Evolutionary conservation across 2,797 vertebrate genomes (phyloP), one percentile per base, ranked within the genome.

Genomic region (Mormyrus hasselquistii): DNA sequence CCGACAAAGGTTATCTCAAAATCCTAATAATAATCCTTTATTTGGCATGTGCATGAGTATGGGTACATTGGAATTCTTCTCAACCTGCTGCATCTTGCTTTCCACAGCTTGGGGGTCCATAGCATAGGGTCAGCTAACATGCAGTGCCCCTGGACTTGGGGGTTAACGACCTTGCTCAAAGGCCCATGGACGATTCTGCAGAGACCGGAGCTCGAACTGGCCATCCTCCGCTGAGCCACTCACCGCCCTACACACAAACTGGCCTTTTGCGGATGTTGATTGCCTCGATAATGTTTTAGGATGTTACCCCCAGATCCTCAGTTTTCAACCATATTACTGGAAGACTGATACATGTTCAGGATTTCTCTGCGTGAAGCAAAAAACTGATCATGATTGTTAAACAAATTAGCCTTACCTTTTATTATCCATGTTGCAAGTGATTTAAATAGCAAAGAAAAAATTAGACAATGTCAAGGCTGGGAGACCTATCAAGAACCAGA

Each of bases 351-450:
- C 38, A 79, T 79, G 73, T 79, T 44, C 41, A 44, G 38, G 73
- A n/a, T 79, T 79, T 79, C 16, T 44, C 38, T 79, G 73, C 73
- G 19, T 16, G 41, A 79, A 79, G 19, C 38, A 16, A 76, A 41
- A 34, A 14, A 44, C 8, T n/a, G 38, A 79, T 44, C 73, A 79
- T 44, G 14, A n/a, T 47, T n/a, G 44, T 76, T 44, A n/a, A 79
- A 79, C 38, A 41, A 79, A 44, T 79, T 79, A 79, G 73, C 73
- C 73, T 79, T 79, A 79, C 73, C 73, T 79, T 79, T 79, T 79
- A 47, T 47, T 19, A 44, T 79, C 73, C 41, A 47, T 41, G 16
- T 8, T 79, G 73, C 16, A 41, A 79, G 73, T 9, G 41, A 79
- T 9, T 38, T 73, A 73, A 38, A 73, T 73, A 73, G 29, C 65